Percentiles rank a stretch among this genome's conserved stretches.
phyloP scores from a whole-genome alignment of 2,888 invertebrate genomes.

The Agriotes lineatus region DNA sequence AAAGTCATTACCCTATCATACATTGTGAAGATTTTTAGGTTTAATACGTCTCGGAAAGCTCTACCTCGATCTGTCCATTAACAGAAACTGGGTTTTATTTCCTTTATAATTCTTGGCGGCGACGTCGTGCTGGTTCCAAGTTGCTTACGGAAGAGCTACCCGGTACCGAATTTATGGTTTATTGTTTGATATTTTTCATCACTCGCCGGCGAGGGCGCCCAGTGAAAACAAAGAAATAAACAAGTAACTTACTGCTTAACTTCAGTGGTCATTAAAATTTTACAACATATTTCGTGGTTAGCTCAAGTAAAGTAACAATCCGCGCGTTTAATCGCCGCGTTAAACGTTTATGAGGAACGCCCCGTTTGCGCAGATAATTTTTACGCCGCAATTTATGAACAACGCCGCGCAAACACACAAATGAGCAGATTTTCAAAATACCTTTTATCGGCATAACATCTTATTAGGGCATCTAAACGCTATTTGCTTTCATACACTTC shows the following conservation, averaged over 20 bases:
- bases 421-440: too few relatives aligned
- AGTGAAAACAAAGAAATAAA: conserved; percentile 44
- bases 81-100: conserved; percentile 38
- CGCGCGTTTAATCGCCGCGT: conserved; percentile 50
- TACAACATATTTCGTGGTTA: conserved; percentile 52
- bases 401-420: too few relatives aligned
- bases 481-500: too few relatives aligned
- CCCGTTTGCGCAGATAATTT: conserved; percentile 48
- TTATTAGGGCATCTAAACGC: too few relatives aligned
- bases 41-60: conserved; percentile 37
- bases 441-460: too few relatives aligned
- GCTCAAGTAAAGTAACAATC: conserved; percentile 46
- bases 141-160: conserved; percentile 41
- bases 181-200: conserved; percentile 43
- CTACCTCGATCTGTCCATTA: conserved; percentile 43
- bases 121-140: conserved; percentile 36
- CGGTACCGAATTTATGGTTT: conserved; percentile 39
- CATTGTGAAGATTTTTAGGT: conserved; percentile 42
- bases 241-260: conserved; percentile 46
- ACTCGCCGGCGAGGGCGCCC: conserved; percentile 19
- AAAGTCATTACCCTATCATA: conserved; percentile 50
- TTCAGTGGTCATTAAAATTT: conserved; percentile 53
- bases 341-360: conserved; percentile 48
- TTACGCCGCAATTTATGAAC: conserved; percentile 28
- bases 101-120: conserved; percentile 39